Conservation (phyloP, 2,797 vertebrate genomes). For the Xenopus petersii region DNA sequence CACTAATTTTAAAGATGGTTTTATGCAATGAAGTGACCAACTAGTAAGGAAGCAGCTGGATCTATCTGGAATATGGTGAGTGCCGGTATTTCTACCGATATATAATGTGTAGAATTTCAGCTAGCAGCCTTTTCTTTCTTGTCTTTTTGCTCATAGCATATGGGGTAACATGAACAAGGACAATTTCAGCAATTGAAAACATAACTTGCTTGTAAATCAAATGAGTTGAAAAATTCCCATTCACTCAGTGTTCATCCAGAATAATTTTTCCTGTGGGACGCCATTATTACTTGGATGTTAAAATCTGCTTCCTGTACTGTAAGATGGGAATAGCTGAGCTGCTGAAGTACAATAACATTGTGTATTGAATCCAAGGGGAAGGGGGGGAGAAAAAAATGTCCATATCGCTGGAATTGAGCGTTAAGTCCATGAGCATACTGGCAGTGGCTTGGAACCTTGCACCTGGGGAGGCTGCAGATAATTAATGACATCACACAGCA, state of each 20-base stretch:
- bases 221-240: constrained; percentile 55
- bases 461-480: constrained; percentile 49
- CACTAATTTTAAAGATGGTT: too few species aligned
- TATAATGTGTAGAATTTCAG: too few species aligned
- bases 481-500: constrained; percentile 50
- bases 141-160: neutral
- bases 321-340: constrained; percentile 49
- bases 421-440: constrained; percentile 32
- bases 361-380: constrained; percentile 52
- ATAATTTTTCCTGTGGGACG: constrained; percentile 56
- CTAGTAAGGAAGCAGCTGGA: too few species aligned
- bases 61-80: too few species aligned
- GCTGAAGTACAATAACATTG: constrained; percentile 52
- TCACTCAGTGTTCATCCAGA: constrained; percentile 58
- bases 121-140: constrained; percentile 45
- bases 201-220: constrained; percentile 57
- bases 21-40: too few species aligned
- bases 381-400: neutral
- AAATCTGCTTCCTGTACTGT: constrained; percentile 59
- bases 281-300: constrained; percentile 60
- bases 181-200: constrained; percentile 41
- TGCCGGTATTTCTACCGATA: too few species aligned
- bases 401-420: constrained; percentile 13
- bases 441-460: constrained; percentile 37
- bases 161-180: constrained; percentile 59